A percentile compares a stretch with the other conserved stretches of the same genome.
Evolutionary conservation across 2,888 invertebrate species (phyloP).

Genomic region (Netelia virgata): DNA sequence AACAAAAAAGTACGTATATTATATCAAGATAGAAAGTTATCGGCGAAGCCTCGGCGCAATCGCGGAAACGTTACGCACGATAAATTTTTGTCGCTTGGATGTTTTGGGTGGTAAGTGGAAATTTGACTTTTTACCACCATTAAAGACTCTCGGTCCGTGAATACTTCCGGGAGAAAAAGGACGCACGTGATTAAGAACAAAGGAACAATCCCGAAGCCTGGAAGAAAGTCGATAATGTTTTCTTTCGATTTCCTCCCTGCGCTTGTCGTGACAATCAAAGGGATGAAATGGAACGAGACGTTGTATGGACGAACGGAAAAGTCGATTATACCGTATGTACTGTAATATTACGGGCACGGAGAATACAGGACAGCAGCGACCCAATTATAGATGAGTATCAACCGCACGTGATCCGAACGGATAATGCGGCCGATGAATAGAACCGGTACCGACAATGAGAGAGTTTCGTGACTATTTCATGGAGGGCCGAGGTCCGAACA

Average conservation of each 20-base stretch:
- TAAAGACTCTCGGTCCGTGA: too few relatives aligned
- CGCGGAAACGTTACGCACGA: too few relatives aligned
- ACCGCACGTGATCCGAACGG: slow-evolving; percentile 81
- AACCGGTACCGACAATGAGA: slow-evolving; percentile 78
- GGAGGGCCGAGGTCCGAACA: not conserved
- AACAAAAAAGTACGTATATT: too few relatives aligned
- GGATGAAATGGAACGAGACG: slow-evolving; percentile 17
- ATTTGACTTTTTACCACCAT: too few relatives aligned
- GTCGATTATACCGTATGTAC: not conserved
- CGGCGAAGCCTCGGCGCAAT: too few relatives aligned
- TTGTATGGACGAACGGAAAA: not conserved
- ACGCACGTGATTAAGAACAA: not conserved
- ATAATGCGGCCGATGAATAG: slow-evolving; percentile 82
- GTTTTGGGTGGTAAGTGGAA: too few relatives aligned
- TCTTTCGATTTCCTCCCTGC: slow-evolving; percentile 42
- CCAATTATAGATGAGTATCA: slow-evolving; percentile 83
- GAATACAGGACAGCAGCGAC: slow-evolving; percentile 51
- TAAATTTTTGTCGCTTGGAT: too few relatives aligned
- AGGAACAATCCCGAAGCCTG: not conserved
- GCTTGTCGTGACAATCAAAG: slow-evolving; percentile 32
- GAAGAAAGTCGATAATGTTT: slow-evolving; percentile 48
- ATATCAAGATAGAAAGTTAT: too few relatives aligned
- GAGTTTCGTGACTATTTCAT: slow-evolving; percentile 81
- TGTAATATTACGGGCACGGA: not conserved
- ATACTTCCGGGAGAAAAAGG: not conserved